These are phyloP conservation scores for Hippocampus abdominalis DNA, from an alignment of 2,113 vertebrate genomes.

Conservation along the genomic window DNA sequence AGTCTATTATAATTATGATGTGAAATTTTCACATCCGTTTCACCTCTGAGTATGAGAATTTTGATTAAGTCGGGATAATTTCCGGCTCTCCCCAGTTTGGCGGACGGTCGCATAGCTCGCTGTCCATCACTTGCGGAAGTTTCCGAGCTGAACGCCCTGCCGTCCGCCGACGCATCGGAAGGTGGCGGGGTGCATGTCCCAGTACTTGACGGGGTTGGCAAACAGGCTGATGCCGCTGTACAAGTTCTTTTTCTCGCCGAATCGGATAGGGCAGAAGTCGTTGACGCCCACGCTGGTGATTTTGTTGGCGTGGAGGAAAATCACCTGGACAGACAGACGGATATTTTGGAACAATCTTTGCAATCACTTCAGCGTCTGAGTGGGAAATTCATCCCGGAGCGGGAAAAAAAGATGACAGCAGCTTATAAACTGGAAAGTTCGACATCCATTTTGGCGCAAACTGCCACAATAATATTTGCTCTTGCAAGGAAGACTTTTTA, in stretches of 20 bases:
- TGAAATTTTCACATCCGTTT: neutral
- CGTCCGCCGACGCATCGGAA: slow-evolving; percentile 88
- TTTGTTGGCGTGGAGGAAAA: slow-evolving; percentile 91
- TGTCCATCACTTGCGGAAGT: slow-evolving; percentile 76
- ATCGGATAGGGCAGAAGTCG: slow-evolving; percentile 84
- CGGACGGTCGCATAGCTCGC: neutral
- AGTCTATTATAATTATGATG: neutral
- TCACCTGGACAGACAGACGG: slow-evolving; percentile 71
- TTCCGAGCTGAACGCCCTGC: slow-evolving; percentile 88
- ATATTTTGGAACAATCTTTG: neutral
- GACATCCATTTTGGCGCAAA: neutral
- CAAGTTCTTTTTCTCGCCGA: slow-evolving; percentile 80
- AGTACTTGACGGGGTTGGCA: slow-evolving; percentile 90
- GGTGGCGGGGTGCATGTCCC: slow-evolving; percentile 87
- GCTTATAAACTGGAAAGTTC: neutral
- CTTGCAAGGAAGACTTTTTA: neutral
- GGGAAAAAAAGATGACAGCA: neutral
- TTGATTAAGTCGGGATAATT: neutral
- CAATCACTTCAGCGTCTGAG: neutral
- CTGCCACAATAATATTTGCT: neutral
- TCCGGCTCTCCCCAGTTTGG: slow-evolving; percentile 13
- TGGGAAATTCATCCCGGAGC: neutral
- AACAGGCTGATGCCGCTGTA: slow-evolving; percentile 94
- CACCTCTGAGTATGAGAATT: neutral
- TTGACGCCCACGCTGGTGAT: slow-evolving; percentile 87